Base-by-base conservation (phyloP, 2,888 invertebrate species). In the Netelia fuscicornis region DNA sequence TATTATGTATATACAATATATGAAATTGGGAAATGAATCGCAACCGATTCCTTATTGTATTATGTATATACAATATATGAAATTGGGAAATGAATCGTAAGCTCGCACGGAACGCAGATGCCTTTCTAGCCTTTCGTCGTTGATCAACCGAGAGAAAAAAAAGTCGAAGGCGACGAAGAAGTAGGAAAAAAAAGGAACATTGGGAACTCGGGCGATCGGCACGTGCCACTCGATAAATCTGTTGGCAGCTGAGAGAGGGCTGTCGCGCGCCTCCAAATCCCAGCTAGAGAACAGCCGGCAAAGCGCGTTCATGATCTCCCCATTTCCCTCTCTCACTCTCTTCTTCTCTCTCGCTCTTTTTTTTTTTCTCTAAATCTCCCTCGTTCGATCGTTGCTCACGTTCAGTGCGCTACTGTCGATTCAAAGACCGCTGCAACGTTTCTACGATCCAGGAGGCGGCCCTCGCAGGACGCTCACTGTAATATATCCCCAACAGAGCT, bases 191-290 rank as follows among this genome's bases (percentile, higher is more conserved):
- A 20, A 44, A 44, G 70, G 44, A 77, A 48, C 52, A 65, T 72
- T 30, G 71, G 48, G 64, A 52, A 84, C 80, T 67, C 74, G 76
- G 71, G 70, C 90, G 91, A 92, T 92, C 92, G 93, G 93, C 93
- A 93, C 93, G 93, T 93, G 93, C 93, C 93, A 91, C 91, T 92
- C 93, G 93, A 93, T 93, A 93, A 93, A 93, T 93, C 93, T 93
- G 93, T 93, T 92, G 91, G 92, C 93, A 93, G 93, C 93, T 93
- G 93, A 93, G 91, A 89, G 91, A 91, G 90, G 91, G 91, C 91
- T 89, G 91, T 89, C 83, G 86, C 82, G 77, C 76, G 83, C 83
- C 77, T 64, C 79, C 72, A 78, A 52, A 42, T 64, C 42, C 85
- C 79, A 74, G 72, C 80, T 81, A 83, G 82, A 87, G 85, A 88